phyloP scores from a whole-genome alignment of 1,140 invertebrate species.

The Cryptotermes secundus region DNA sequence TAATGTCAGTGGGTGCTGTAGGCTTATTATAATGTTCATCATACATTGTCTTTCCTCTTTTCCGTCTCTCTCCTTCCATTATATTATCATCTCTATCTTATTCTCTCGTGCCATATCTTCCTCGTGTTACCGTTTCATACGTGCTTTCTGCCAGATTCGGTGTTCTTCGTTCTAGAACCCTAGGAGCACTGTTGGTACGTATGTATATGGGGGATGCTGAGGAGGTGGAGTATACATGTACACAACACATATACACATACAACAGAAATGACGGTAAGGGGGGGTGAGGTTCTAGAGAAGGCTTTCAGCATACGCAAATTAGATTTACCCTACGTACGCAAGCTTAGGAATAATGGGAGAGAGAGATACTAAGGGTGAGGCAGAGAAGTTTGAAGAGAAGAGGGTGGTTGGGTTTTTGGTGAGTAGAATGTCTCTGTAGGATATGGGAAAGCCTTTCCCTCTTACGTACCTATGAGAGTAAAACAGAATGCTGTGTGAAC shows the following conservation, averaged over 20 bases:
- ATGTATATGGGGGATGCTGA: background rate
- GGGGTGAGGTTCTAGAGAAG: conserved; percentile 2
- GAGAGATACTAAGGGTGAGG: conserved; percentile 23
- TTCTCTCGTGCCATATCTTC: background rate
- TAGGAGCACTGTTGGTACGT: background rate
- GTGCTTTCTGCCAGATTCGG: background rate
- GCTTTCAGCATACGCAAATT: conserved; percentile 32
- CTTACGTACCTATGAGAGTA: conserved; percentile 1
- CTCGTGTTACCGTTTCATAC: conserved; percentile 1
- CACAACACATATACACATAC: background rate
- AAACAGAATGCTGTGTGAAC: conserved; percentile 13
- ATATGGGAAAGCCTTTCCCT: conserved; percentile 12
- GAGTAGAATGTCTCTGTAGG: conserved; percentile 15
- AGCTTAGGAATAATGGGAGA: conserved; percentile 31
- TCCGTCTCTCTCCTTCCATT: conserved; percentile 4
- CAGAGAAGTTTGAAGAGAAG: conserved; percentile 19
- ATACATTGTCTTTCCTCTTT: background rate
- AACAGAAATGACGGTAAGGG: background rate
- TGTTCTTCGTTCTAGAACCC: background rate
- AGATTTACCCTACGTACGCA: conserved; percentile 30
- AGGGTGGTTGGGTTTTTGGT: conserved; percentile 16
- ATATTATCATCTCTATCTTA: conserved; percentile 18
- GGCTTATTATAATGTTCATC: conserved; percentile 13
- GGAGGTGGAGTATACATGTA: background rate
- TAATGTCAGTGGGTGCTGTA: background rate